Base-by-base conservation (phyloP, 2,797 vertebrate genomes). In the Micrastur ruficollis region DNA sequence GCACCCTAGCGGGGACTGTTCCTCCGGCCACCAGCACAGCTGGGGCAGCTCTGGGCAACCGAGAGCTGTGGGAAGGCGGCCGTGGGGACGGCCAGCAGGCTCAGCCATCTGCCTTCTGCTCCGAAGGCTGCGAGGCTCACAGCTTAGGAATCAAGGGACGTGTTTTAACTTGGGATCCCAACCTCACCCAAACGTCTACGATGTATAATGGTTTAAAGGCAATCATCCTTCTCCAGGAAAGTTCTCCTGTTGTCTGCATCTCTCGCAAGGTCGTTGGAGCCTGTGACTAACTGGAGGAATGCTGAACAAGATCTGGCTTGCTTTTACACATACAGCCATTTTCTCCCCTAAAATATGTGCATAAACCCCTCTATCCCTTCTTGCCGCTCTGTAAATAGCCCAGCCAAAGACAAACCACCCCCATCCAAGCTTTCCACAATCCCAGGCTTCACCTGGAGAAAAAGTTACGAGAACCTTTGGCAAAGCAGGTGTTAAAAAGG, bases 201-300 rank as follows among this genome's bases (percentile, higher is more conserved):
- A 50, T 52, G 78, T 62, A 78, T 42, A 96, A 86, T 90, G 94
- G 95, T 93, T 96, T 71, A 53, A 61, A 79, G 76, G 90, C 95
- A 92, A 88, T 92, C 97, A 31, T n/a, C 93, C 91, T 74, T 81
- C 95, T 93, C 74, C 66, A 81, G 94, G 93, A 29, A 73, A 93
- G 97, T 94, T 98, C 97, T 98, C 97, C 95, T 74, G 82, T 78
- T 94, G 36, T 31, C 96, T 87, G 86, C 92, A 83, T 94, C 97
- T 97, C 97, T 97, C 91, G 23, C 95, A 95, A 96, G 89, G 94
- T 90, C 87, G 79, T 96, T 96, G 46, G 95, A 97, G 97, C 93
- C 95, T 92, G 97, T 98, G 98, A 98, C 97, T 98, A 98, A 97
- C 91, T 53, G 95, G 93, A 97, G 97, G 98, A 98, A 98, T 98